Evolutionary conservation across 2,888 invertebrate species (phyloP).

Genomic region (Trimorus sp.): DNA sequence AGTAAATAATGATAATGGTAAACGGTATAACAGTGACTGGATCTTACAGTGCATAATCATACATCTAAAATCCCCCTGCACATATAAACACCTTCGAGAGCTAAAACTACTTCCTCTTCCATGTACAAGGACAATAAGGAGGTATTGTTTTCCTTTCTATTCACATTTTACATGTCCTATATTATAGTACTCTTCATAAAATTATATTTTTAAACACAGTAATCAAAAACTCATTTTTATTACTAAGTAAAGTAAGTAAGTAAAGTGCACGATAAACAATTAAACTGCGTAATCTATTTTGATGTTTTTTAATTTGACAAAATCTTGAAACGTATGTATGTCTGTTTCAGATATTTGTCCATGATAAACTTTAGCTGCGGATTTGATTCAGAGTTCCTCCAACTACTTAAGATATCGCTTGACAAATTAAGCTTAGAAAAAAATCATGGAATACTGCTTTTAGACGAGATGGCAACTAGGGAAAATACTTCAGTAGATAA

Average conservation of each 20-base stretch:
- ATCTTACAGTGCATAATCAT: conserved; percentile 34
- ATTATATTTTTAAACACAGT: no score
- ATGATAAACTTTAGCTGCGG: conserved; percentile 29
- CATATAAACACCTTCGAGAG: conserved; percentile 25
- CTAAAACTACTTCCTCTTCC: conserved; percentile 17
- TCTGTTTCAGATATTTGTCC: conserved; percentile 10
- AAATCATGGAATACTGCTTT: conserved; percentile 19
- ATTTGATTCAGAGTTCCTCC: conserved; percentile 24
- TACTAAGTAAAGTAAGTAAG: no score
- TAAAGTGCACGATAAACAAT: no score
- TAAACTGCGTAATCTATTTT: no score
- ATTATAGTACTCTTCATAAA: no score
- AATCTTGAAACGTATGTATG: no score
- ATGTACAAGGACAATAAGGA: background rate
- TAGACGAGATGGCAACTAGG: conserved; percentile 24
- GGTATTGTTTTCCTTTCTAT: no score
- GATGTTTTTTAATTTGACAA: no score
- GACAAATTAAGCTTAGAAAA: conserved; percentile 12
- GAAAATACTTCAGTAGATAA: conserved; percentile 8
- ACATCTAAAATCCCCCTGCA: conserved; percentile 39
- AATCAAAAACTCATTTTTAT: no score
- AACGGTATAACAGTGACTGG: conserved; percentile 46
- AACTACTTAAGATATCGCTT: conserved; percentile 7
- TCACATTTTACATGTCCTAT: no score
- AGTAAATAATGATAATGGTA: conserved; percentile 22